Evolutionary conservation across 2,797 vertebrate genomes (phyloP).

Genomic region (Typhlichthys eigenmanni): DNA sequence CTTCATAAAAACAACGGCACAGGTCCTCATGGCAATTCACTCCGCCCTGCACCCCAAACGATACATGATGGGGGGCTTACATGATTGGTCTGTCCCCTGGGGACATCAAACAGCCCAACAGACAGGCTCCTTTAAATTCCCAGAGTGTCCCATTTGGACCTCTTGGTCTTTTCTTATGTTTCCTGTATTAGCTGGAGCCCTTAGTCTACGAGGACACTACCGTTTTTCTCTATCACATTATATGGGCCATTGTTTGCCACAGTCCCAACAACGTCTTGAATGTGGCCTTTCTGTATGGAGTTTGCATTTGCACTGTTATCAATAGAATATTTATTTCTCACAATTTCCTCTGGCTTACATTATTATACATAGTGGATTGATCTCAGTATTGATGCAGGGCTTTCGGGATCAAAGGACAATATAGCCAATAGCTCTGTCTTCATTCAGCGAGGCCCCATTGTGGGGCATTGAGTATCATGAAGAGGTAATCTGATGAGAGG

Average conservation of each 20-base stretch:
- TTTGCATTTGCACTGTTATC: too few species aligned
- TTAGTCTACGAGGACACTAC: background rate
- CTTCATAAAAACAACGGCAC: slow-evolving; percentile 61
- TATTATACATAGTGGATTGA: background rate
- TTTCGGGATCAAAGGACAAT: slow-evolving; percentile 39
- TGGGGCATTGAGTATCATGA: slow-evolving; percentile 59
- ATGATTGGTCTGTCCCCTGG: slow-evolving; percentile 49
- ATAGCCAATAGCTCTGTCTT: slow-evolving; percentile 46
- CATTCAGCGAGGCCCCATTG: slow-evolving; percentile 52
- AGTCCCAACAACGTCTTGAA: too few species aligned
- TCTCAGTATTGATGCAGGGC: slow-evolving; percentile 11
- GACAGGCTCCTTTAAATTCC: slow-evolving; percentile 16
- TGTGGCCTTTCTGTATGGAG: too few species aligned
- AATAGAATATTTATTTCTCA: too few species aligned
- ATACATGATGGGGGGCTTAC: slow-evolving; percentile 68
- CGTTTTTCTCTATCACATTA: background rate
- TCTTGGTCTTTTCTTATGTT: background rate
- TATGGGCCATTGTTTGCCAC: background rate
- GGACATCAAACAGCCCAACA: slow-evolving; percentile 60
- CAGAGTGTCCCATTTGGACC: slow-evolving; percentile 48
- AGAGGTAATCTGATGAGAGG: slow-evolving; percentile 49
- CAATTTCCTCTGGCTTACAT: too few species aligned
- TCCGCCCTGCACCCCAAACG: slow-evolving; percentile 62
- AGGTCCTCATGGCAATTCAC: slow-evolving; percentile 68
- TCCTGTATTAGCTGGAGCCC: background rate